Evolutionary conservation across 2,113 vertebrate species (phyloP).

Genomic region (Lycaon pictus): DNA sequence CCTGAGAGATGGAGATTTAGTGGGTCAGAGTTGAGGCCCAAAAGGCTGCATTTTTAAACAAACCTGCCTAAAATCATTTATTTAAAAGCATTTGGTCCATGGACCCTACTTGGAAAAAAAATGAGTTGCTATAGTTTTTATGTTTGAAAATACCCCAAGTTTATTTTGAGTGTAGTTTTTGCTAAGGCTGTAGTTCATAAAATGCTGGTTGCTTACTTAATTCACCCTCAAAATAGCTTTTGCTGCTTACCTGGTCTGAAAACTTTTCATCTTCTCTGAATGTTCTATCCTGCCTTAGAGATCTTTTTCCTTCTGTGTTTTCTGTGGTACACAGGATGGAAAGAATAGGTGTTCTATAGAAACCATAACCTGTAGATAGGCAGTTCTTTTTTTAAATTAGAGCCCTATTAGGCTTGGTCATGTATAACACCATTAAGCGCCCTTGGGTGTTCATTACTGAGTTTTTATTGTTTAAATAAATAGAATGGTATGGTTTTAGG

Average conservation of each 20-base stretch:
- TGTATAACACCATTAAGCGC: not conserved
- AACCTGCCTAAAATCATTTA: not conserved
- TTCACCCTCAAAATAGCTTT: not conserved
- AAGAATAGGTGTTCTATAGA: not conserved
- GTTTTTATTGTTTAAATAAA: conserved; percentile 41
- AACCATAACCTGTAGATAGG: not conserved
- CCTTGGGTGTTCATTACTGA: not conserved
- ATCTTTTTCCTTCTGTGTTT: not conserved
- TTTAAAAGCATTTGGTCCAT: not conserved
- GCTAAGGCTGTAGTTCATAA: not conserved
- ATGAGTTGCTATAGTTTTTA: not conserved
- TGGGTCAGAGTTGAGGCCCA: not conserved
- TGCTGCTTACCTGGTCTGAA: not conserved
- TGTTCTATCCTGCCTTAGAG: not conserved
- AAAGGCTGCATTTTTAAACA: conserved; percentile 18
- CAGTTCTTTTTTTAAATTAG: not conserved
- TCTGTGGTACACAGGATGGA: not conserved
- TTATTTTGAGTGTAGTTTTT: not conserved
- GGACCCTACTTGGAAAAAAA: not conserved
- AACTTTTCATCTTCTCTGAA: not conserved
- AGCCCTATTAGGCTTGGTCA: not conserved
- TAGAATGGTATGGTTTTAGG: not conserved
- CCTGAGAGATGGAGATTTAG: not conserved
- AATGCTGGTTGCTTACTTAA: not conserved
- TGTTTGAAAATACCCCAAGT: not conserved